Evolutionary conservation across 2,888 invertebrate species (phyloP), one percentile per base, ranked within the genome.

Genomic region (Erebia epiphron): DNA sequence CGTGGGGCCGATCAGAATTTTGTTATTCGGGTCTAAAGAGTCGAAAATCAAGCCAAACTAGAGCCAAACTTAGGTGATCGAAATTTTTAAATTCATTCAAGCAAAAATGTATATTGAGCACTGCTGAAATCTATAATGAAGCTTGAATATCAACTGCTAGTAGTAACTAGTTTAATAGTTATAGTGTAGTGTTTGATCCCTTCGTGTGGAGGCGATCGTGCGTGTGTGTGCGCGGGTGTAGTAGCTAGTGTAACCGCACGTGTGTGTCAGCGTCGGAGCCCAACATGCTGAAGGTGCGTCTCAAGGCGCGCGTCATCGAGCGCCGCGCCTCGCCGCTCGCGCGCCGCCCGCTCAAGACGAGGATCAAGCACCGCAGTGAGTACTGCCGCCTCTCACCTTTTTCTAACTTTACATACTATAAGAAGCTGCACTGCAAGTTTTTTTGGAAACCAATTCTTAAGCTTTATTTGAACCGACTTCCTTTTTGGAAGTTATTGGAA

Each of bases 241-340:
- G 75, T 66, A 65, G 69, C 62, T 71, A 75, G 75, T 68, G 64
- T 79, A 77, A 79, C 78, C 76, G 89, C 88, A 88, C 87, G 91
- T 71, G 84, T 77, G 87, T 86, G 87, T 79, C 89, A 98, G 98
- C 98, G 88, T 98, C 98, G 94, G 98, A 98, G 95, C 98, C 98
- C 82, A 98, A 99, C 95, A 96, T 98, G 94, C 95, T 98, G 94
- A 98, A 98, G 95, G 97, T 98, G 93, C 96, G 97, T 79, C 95
- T 98, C 88, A 98, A 98, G 94, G 97, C 98, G 94, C 97, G 98
- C 89, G 98, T 98, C 88, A 97, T 98, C 94, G 98, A 98, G 93
- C 96, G 98, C 79, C 96, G 98, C 89, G 97, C 98, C 87, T 98
- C 98, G 88, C 98, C 98, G 81, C 96, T 98, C 91, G 97, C 95